phyloP scores from a whole-genome alignment of 2,888 invertebrate genomes.

The Harpagoxenus sublaevis region DNA sequence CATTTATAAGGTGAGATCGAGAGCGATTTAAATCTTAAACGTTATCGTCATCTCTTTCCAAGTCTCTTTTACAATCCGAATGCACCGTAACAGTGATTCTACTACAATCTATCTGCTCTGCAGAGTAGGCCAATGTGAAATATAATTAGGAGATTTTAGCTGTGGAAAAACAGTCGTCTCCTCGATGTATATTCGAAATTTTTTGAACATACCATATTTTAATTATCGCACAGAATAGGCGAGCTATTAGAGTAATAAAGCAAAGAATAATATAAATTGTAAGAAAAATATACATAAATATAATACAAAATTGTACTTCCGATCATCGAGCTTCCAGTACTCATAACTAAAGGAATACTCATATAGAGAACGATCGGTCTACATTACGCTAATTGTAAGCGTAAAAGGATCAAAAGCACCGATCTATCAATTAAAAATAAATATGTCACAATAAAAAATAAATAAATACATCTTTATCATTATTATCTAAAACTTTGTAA shows the following conservation, averaged over 20 bases:
- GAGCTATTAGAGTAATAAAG: not conserved
- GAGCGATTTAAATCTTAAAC: slow-evolving; percentile 14
- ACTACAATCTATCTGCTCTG: slow-evolving; percentile 3
- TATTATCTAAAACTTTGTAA: slow-evolving; percentile 20
- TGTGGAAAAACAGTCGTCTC: not conserved
- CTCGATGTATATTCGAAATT: slow-evolving; percentile 8
- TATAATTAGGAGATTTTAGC: not conserved
- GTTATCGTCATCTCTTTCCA: slow-evolving; percentile 24
- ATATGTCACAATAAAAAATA: slow-evolving; percentile 62
- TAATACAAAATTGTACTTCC: slow-evolving; percentile 3
- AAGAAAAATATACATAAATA: slow-evolving; percentile 10
- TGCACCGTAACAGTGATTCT: not conserved
- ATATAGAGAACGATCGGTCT: not conserved
- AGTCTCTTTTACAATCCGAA: slow-evolving; percentile 36
- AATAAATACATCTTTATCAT: slow-evolving; percentile 61
- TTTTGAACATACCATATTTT: slow-evolving; percentile 1
- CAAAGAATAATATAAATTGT: not conserved
- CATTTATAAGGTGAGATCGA: not conserved
- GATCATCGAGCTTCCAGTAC: not conserved
- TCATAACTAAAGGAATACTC: not conserved
- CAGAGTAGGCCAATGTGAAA: slow-evolving; percentile 1
- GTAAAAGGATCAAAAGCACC: slow-evolving; percentile 18
- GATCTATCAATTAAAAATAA: slow-evolving; percentile 61
- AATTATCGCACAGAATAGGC: not conserved
- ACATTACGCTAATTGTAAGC: slow-evolving; percentile 7